Evolutionary conservation across 2,113 vertebrate genomes (phyloP), one percentile per base, ranked within the genome.

Genomic region (Notothenia rossii): DNA sequence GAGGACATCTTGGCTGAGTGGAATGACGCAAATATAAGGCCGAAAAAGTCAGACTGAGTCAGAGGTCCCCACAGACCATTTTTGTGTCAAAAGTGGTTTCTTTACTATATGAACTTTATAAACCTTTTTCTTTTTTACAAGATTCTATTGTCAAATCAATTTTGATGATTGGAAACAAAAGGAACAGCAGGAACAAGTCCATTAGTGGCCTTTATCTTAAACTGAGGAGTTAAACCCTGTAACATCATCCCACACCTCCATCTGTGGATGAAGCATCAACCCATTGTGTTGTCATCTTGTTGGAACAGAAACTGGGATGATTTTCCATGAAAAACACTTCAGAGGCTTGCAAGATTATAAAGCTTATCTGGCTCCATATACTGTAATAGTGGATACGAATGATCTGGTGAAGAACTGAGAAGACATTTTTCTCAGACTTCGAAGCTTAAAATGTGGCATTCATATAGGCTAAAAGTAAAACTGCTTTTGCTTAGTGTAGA

Each of bases 1-100:
- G 15, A 55, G 20, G 65, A 65, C 22, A 29, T 76, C 69, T 83
- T 61, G 50, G 11, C 25, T 45, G 17, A 9, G 61, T 51, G 0
- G 2, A 14, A 66, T 78, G 79, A 85, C 2, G 20, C 50, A 81
- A 15, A 68, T 49, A 29, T 29, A 29, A 29, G 53, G 33, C 36
- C 0, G 46, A 46, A 3, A 25, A 25, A 25, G 25, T 25, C 25
- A 25, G 25, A 25, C 25, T 3, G 25, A 25, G 25, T 64, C 56
- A 64, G 13, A 51, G 7, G 58, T 69, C 13, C 10, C 2, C 15
- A 33, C n/a, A 58, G 10, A 17, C 17, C 29, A 29, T 29, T 29
- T 29, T 29, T 29, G 29, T 29, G 29, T 13, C 60, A 58, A 51
- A 25, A 60, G 7, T 60, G 20, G 8, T 20, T 10, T 10, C 8